A percentile compares a stretch with the other conserved stretches of the same genome.
Conservation (phyloP, 2,113 vertebrate species). For the Megatriorchis doriae region DNA sequence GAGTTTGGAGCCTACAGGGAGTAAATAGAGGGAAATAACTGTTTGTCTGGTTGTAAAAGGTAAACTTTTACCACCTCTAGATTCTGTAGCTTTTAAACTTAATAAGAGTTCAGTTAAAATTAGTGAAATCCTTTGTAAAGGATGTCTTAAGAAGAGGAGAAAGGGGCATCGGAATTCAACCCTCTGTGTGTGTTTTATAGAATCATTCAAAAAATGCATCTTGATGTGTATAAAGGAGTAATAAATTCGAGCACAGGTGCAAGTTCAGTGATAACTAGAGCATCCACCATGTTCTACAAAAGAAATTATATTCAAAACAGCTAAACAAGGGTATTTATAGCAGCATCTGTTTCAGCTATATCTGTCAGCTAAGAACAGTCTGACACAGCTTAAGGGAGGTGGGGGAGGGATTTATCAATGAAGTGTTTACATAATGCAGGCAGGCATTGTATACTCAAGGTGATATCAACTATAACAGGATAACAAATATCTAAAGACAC, state of each 20-base stretch:
- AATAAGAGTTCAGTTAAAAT: background rate
- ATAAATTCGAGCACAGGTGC: slow-evolving; percentile 20
- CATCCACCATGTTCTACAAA: slow-evolving; percentile 40
- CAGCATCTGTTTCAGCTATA: slow-evolving; percentile 67
- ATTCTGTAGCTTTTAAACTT: background rate
- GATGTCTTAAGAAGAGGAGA: background rate
- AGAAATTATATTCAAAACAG: slow-evolving; percentile 32
- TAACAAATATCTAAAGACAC: slow-evolving; percentile 60
- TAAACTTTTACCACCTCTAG: background rate
- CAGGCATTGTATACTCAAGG: slow-evolving; percentile 56
- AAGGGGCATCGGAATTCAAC: background rate
- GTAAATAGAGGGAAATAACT: background rate
- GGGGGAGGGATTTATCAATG: slow-evolving; percentile 62
- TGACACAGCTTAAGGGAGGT: slow-evolving; percentile 34
- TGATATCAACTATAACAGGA: slow-evolving; percentile 46
- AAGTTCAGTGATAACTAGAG: slow-evolving; percentile 1
- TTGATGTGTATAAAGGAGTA: background rate
- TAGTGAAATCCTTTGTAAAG: background rate
- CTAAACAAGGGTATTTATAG: slow-evolving; percentile 61
- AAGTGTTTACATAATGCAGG: slow-evolving; percentile 59
- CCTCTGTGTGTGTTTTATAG: background rate
- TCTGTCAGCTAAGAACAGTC: slow-evolving; percentile 39
- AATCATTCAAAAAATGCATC: background rate
- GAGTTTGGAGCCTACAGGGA: background rate
- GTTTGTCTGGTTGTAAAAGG: background rate